Percentiles rank a stretch among this genome's conserved stretches.
Conservation (phyloP, 2,113 vertebrate species). For the Barnardius zonarius region DNA sequence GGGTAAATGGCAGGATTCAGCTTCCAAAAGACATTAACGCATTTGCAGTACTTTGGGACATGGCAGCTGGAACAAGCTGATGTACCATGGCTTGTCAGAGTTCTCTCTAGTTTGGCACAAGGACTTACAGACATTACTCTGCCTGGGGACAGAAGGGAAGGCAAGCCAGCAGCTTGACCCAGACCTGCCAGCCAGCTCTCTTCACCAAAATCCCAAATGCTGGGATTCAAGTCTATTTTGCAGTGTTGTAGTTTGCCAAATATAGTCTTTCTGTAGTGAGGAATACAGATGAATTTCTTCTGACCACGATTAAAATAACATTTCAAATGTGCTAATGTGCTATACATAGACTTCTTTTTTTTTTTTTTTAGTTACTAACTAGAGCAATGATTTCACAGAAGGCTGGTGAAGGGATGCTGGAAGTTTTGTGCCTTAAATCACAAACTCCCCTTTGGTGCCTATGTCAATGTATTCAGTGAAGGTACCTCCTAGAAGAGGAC, state of each 20-base stretch:
- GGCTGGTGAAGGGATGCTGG: background rate
- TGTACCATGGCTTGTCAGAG: background rate
- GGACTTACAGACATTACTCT: background rate
- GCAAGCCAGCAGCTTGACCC: background rate
- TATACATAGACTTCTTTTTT: background rate
- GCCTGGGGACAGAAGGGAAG: background rate
- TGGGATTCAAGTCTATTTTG: background rate
- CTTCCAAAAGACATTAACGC: background rate
- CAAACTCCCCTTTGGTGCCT: background rate
- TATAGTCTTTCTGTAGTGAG: background rate
- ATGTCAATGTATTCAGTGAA: rapidly evolving
- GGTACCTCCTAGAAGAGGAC: too few species aligned
- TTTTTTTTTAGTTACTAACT: background rate
- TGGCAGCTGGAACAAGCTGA: background rate
- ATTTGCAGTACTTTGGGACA: background rate
- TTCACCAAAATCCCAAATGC: background rate
- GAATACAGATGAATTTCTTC: background rate
- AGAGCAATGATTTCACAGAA: background rate
- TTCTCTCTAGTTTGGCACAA: background rate
- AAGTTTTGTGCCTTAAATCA: background rate
- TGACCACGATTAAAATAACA: background rate
- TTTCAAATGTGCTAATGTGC: background rate
- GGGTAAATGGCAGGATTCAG: background rate
- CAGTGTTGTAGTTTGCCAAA: background rate
- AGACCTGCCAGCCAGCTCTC: rapidly evolving